Base-by-base conservation (phyloP, 2,888 invertebrate genomes). In the Oscheius sp. region DNA sequence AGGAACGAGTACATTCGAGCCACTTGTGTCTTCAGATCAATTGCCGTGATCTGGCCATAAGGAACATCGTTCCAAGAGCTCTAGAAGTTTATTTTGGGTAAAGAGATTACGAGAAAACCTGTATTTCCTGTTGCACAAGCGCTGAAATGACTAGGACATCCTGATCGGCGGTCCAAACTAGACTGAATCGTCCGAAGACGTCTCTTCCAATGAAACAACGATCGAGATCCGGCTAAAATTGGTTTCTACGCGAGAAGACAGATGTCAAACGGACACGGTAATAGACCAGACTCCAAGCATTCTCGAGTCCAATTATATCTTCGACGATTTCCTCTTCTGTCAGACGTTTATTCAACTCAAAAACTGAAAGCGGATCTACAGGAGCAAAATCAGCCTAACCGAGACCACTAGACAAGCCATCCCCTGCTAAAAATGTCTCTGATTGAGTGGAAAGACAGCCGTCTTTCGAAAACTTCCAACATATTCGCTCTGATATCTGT, bases 61-160 rank as follows among this genome's bases (percentile, higher is more conserved):
- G 81, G 81, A 5, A 81, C 60, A 63, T 81, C 81, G 7, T 70
- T 9, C 81, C 81, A 81, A 2, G 55, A n/a, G 21, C 68, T 70
- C 70, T 66, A 53, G 37, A 58, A 2, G n/a, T 33, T 33, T 4
- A 37, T 33, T 2, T n/a, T 47, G 29, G n/a, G 35, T 13, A 70
- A 9, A 7, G 21, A 47, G 10, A 35, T 21, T 21, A 21, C 10
- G 50, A 50, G 9, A 9, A 42, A 48, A 48, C 63, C n/a, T 63
- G 21, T n/a, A 48, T 48, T 3, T 42, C 11, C n/a, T n/a, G 48
- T n/a, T 47, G 10, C 4, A 63, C 63, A 3, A 32, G 13, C 1
- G 63, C 10, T 5, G 63, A 47, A 2, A 48, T 4, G 48, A 63
- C 21, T 21, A 63, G 10, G 7, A 7, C 48, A 48, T 48, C 50